Percentiles rank a stretch among this genome's conserved stretches.
These are phyloP conservation scores for Capitella teleta DNA, from an alignment of 1,140 invertebrate genomes.

Conservation along the genomic window DNA sequence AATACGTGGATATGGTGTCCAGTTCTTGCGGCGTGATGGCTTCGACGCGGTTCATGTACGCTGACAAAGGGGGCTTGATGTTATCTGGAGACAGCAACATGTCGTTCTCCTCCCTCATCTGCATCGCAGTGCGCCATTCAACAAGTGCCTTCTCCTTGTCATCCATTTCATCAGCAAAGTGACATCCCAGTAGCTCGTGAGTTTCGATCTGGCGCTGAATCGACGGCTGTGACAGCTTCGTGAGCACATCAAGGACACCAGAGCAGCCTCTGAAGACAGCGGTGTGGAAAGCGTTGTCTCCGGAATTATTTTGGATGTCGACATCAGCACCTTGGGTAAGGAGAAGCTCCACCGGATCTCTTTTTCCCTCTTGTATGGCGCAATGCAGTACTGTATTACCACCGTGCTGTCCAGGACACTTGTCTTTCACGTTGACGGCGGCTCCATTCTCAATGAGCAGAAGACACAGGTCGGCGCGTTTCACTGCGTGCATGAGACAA, in stretches of 20 bases:
- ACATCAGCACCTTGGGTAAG: constrained; percentile 69
- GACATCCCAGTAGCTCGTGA: constrained; percentile 70
- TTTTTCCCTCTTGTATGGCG: constrained; percentile 75
- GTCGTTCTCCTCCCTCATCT: not conserved
- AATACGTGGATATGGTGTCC: constrained; percentile 57
- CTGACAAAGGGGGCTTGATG: not conserved
- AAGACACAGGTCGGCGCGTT: constrained; percentile 67
- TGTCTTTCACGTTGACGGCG: constrained; percentile 72
- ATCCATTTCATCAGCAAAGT: constrained; percentile 56
- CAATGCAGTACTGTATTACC: constrained; percentile 87
- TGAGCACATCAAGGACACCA: constrained; percentile 66
- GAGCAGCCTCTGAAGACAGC: constrained; percentile 78
- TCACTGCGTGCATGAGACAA: constrained; percentile 85
- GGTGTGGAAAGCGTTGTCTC: constrained; percentile 81
- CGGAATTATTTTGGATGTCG: constrained; percentile 58
- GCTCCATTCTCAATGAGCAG: constrained; percentile 63
- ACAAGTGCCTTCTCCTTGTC: constrained; percentile 38
- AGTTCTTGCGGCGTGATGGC: constrained; percentile 30
- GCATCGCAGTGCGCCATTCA: not conserved
- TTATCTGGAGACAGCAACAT: too few relatives aligned
- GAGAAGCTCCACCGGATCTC: constrained; percentile 73
- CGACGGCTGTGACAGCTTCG: constrained; percentile 52
- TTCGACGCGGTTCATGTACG: not conserved
- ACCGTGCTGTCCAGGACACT: too few relatives aligned
- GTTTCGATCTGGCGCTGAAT: constrained; percentile 64